A percentile compares a stretch with the other conserved stretches of the same genome.
These are phyloP conservation scores for Lycaena phlaeas DNA, from an alignment of 2,888 invertebrate species.

Conservation along the genomic window DNA sequence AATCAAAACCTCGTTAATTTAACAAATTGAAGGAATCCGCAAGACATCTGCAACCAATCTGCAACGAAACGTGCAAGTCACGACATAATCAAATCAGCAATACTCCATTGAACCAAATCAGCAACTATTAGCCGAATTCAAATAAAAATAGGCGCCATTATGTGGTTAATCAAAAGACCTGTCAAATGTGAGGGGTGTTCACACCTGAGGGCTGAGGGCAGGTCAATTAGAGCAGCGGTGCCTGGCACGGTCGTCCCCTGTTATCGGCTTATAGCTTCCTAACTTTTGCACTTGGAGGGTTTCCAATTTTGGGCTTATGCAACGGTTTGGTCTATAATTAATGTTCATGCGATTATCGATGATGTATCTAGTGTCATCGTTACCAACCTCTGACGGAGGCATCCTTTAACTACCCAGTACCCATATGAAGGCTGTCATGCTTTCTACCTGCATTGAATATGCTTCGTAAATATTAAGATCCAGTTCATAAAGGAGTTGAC, in stretches of 20 bases:
- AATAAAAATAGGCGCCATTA: conserved; percentile 13
- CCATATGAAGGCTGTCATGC: too few relatives aligned
- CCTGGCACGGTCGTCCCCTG: conserved; percentile 29
- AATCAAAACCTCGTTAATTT: not conserved
- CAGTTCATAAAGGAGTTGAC: too few relatives aligned
- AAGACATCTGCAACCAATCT: too few relatives aligned
- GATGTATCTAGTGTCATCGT: too few relatives aligned
- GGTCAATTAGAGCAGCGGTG: conserved; percentile 29
- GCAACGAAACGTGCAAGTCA: conserved; percentile 3
- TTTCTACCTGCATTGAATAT: too few relatives aligned
- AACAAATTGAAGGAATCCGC: too few relatives aligned
- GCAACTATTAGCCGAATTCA: conserved; percentile 3
- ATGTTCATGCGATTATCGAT: too few relatives aligned
- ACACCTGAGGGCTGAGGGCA: too few relatives aligned
- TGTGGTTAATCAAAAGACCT: conserved; percentile 25
- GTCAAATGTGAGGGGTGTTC: conserved; percentile 28
- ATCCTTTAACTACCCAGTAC: too few relatives aligned
- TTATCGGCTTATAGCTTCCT: conserved; percentile 13
- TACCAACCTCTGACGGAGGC: too few relatives aligned
- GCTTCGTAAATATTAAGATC: too few relatives aligned
- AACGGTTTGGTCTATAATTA: conserved; percentile 7
- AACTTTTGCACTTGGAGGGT: conserved; percentile 12
- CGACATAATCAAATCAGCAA: not conserved
- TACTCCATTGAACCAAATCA: conserved; percentile 1
- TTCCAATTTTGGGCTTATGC: conserved; percentile 12